Evolutionary conservation across 2,888 invertebrate species (phyloP).

Genomic region (Drosophila colorata): DNA sequence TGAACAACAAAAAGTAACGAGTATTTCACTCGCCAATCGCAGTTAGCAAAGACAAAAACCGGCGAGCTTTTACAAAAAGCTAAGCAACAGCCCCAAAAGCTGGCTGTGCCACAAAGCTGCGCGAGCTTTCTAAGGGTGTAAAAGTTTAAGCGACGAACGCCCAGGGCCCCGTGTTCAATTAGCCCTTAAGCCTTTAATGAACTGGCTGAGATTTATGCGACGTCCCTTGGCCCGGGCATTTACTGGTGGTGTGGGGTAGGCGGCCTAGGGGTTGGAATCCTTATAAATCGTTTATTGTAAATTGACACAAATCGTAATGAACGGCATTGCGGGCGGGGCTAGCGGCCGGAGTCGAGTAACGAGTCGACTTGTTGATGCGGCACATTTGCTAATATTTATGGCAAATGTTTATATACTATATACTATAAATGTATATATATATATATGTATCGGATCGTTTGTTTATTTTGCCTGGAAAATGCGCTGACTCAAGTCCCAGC

Average conservation of each 20-base stretch:
- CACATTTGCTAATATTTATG: constrained; percentile 35
- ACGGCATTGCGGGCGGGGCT: constrained; percentile 10
- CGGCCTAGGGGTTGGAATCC: constrained; percentile 7
- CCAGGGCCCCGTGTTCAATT: constrained; percentile 21
- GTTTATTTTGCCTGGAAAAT: constrained; percentile 39
- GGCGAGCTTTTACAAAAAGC: constrained; percentile 14
- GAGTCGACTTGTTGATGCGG: constrained; percentile 52
- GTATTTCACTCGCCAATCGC: neutral
- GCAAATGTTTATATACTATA: constrained; percentile 17
- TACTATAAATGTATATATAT: neutral
- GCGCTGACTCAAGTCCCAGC: constrained; percentile 10
- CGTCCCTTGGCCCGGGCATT: constrained; percentile 23
- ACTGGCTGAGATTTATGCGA: constrained; percentile 47
- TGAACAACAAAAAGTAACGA: constrained; percentile 2
- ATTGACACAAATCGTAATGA: constrained; percentile 47
- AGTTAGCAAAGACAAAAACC: constrained; percentile 42
- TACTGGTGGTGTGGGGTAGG: neutral
- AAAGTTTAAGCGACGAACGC: constrained; percentile 28
- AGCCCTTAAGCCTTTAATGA: constrained; percentile 45
- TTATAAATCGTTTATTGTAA: constrained; percentile 38
- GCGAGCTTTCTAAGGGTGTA: constrained; percentile 8
- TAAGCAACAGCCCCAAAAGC: neutral
- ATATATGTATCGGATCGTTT: constrained; percentile 10
- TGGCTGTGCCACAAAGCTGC: no score
- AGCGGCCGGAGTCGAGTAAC: neutral